Evolutionary conservation across 2,797 vertebrate genomes (phyloP).

Genomic region (Otus scops): DNA sequence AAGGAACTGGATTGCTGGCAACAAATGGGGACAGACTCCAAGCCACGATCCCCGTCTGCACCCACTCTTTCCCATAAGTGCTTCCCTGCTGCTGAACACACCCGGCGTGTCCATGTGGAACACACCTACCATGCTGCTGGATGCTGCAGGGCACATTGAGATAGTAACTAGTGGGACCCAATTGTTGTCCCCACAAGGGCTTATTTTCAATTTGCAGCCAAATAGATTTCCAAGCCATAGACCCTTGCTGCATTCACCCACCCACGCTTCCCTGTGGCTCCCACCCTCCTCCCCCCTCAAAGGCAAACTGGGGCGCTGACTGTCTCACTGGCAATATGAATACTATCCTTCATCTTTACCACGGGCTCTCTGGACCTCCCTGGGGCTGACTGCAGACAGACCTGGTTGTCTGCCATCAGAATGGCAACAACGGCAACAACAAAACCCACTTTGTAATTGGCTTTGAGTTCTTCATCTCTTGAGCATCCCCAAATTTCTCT

Average conservation of each 20-base stretch:
- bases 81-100: slow-evolving; percentile 68
- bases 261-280: slow-evolving; percentile 19
- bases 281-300: neutral
- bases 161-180: slow-evolving; percentile 68
- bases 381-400: slow-evolving; percentile 33
- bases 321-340: slow-evolving; percentile 46
- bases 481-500: neutral
- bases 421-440: neutral
- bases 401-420: slow-evolving; percentile 2
- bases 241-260: slow-evolving; percentile 50
- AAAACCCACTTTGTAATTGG: slow-evolving; percentile 9
- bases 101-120: slow-evolving; percentile 58
- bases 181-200: slow-evolving; percentile 71
- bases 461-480: slow-evolving; percentile 12
- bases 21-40: slow-evolving; percentile 17
- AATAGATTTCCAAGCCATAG: slow-evolving; percentile 76
- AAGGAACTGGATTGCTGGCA: slow-evolving; percentile 9
- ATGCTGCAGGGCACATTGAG: slow-evolving; percentile 65
- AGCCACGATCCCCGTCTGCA: slow-evolving; percentile 8
- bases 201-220: slow-evolving; percentile 74
- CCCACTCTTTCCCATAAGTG: slow-evolving; percentile 58
- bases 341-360: slow-evolving; percentile 32
- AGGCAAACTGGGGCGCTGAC: slow-evolving; percentile 43
- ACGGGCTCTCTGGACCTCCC: neutral
- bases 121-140: slow-evolving; percentile 64